Base-by-base conservation (phyloP, 2,113 vertebrate species). In the Trichomycterus rosablanca region DNA sequence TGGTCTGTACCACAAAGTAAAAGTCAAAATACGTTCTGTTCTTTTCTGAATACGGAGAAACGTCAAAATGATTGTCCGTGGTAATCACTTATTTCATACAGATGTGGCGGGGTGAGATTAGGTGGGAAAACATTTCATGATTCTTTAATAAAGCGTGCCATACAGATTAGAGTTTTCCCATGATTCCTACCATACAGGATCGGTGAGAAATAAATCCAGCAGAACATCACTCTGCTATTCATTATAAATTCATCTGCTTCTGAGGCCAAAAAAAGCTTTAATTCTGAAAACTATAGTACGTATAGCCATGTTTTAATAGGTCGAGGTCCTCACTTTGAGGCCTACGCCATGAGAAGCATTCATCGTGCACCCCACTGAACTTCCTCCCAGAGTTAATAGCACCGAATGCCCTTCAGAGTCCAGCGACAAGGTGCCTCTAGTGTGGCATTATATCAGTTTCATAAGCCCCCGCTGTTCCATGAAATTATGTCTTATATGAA, bases 331-430 rank as follows among this genome's bases (percentile, higher is more conserved):
- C 59, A n/a, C n/a, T 37, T 30, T 22, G 39, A 61, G 52, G 61
- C 44, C 46, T 46, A 22, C 22, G 22, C 62, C 61, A 71, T 56
- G 64, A 73, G 70, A 73, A 68, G 48, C 65, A 69, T 66, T 77
- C 72, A 70, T 64, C 69, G 67, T 42, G 23, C 53, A 40, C 50
- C 20, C 35, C 49, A 62, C 55, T 63, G 56, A 49, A 63, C 51
- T 73, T 71, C 68, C 59, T 54, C 60, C 55, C 56, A 62, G 68
- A 66, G 63, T 68, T 76, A 74, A 78, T 78, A 56, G 63, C 65
- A 63, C 66, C 51, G 67, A 77, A 71, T 74, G 72, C 39, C 68
- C 72, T 69, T 70, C 44, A 51, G 57, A 58, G 53, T 66, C 54
- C 46, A 59, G 66, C 58, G 68, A 53, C 58, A 62, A 55, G 46